These are phyloP conservation scores for Parus major DNA, from an alignment of 2,113 vertebrate species.

Conservation along the genomic window DNA sequence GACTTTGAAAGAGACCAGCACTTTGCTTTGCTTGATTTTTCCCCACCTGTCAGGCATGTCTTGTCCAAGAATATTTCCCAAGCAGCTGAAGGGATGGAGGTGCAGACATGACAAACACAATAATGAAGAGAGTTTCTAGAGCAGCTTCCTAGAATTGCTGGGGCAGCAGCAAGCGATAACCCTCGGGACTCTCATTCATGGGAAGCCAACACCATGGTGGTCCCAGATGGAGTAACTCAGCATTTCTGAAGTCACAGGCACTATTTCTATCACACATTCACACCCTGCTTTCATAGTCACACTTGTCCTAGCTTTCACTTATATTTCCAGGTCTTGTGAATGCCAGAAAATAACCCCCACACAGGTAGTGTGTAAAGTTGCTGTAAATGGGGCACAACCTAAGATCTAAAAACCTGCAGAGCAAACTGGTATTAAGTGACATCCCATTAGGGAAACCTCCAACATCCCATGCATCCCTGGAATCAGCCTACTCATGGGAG, in stretches of 20 bases:
- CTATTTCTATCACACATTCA: neutral
- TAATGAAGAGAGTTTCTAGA: neutral
- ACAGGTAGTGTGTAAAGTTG: neutral
- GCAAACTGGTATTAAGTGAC: neutral
- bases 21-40: slow-evolving; percentile 12
- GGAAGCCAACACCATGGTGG: neutral
- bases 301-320: neutral
- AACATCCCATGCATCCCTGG: neutral
- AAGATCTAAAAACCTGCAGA: neutral
- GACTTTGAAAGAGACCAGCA: slow-evolving; percentile 20
- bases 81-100: slow-evolving; percentile 33
- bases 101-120: slow-evolving; percentile 10
- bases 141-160: neutral
- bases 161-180: neutral
- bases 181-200: neutral
- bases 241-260: slow-evolving; percentile 17
- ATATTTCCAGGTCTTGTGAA: neutral
- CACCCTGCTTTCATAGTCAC: neutral
- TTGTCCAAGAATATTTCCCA: slow-evolving; percentile 49
- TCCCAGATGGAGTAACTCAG: slow-evolving; percentile 34
- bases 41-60: slow-evolving; percentile 21
- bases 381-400: neutral
- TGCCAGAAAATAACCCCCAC: neutral
- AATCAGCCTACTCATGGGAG: neutral
- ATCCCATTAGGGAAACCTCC: neutral